phyloP scores from a whole-genome alignment of 1,140 invertebrate species.

The Leptestheria dahalacensis region DNA sequence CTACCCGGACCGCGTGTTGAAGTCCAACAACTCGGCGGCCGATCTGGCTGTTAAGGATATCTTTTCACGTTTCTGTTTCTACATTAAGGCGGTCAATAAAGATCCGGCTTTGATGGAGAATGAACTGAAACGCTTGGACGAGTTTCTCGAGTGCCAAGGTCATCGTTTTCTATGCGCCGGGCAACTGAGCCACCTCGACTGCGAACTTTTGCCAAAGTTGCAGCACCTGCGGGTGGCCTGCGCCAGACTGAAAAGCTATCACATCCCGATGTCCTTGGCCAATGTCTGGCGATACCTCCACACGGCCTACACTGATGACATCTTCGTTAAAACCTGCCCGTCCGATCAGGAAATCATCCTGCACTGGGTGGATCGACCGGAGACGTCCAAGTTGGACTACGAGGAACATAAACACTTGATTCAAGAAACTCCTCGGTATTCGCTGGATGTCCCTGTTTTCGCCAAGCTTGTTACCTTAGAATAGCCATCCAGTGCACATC shows the following conservation, averaged over 20 bases:
- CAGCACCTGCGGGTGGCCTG: constrained; percentile 41
- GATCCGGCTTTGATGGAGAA: constrained; percentile 31
- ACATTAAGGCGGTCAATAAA: constrained; percentile 37
- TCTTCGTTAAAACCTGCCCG: constrained; percentile 42
- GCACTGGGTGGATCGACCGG: constrained; percentile 39
- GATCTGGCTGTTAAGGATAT: constrained; percentile 35
- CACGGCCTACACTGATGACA: constrained; percentile 37
- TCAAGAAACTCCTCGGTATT: constrained; percentile 26
- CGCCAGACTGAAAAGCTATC: constrained; percentile 34
- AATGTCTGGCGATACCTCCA: constrained; percentile 43
- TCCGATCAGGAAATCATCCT: constrained; percentile 44
- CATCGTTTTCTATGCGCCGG: constrained; percentile 32
- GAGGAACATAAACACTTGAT: constrained; percentile 27
- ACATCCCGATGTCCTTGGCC: constrained; percentile 36
- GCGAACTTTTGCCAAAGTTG: constrained; percentile 40
- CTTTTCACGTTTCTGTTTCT: constrained; percentile 43
- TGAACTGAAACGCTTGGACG: constrained; percentile 32
- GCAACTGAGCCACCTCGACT: constrained; percentile 35
- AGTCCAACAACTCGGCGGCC: constrained; percentile 31
- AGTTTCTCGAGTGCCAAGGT: constrained; percentile 24
- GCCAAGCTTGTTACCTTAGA: constrained; percentile 16
- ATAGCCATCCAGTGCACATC: no score
- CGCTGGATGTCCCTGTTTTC: constrained; percentile 26
- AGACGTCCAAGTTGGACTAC: constrained; percentile 27
- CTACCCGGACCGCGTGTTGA: constrained; percentile 31